Evolutionary conservation across 2,888 invertebrate genomes (phyloP), one percentile per base, ranked within the genome.

Genomic region (Temnothorax ravouxi): DNA sequence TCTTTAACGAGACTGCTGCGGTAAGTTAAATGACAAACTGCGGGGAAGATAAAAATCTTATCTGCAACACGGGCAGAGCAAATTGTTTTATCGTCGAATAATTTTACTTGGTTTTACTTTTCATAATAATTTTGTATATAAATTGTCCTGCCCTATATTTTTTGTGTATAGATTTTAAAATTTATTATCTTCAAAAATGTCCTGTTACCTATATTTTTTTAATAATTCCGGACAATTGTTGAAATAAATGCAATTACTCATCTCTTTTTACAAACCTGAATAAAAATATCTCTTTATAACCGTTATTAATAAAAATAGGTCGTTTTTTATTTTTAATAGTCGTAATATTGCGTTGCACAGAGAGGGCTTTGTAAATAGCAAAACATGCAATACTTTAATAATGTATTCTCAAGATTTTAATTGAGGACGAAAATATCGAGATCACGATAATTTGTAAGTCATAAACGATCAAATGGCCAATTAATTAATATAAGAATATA

Each of bases 41-140:
- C 34, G 15, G 8, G 2, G n/a, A 34, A 47, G 18, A 8, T 29
- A 47, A 71, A 72, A 41, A 25, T 56, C 41, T 18, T 21, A 25
- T 72, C 21, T 56, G 56, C 21, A 54, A 54, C 15, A 54, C 15
- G 15, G 3, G 18, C 25, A 41, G 15, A 47, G 25, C 15, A 56
- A 54, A 56, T 44, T 41, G 41, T 72, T 72, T 72, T 56, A 72
- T 41, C 41, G 5, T n/a, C 11, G 11, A 15, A 41, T 50, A 21
- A 72, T 11, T 38, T 61, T 62, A 21, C 8, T 59, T 34, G 15
- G 38, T 38, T 38, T 34, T 34, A 52, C n/a, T 69, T 72, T 56
- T 9, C 25, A 3, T 25, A 56, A 72, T 41, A 41, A 38, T 56
- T 56, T 41, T 25, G 21, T 72, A 18, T 25, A 56, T 18, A 21